Conservation (phyloP, 2,797 vertebrate species). For the Gastrophryne carolinensis region DNA sequence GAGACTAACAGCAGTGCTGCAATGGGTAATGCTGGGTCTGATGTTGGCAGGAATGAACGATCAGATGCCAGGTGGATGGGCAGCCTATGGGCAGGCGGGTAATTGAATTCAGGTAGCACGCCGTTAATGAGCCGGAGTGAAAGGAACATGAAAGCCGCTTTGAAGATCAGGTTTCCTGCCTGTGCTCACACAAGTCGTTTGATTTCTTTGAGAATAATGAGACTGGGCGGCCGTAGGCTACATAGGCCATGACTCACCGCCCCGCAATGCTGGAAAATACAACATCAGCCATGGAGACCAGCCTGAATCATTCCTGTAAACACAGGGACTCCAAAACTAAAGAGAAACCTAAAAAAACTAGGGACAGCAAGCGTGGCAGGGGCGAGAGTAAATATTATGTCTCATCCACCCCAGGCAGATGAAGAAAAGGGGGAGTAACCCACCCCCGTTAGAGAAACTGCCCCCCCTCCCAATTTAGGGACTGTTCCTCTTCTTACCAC, state of each 20-base stretch:
- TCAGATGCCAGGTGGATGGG: background rate
- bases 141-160: background rate
- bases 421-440: too few relatives aligned
- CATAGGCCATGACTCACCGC: slow-evolving; percentile 13
- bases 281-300: slow-evolving; percentile 29
- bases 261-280: slow-evolving; percentile 26
- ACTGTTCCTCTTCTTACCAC: too few relatives aligned
- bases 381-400: background rate
- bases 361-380: background rate
- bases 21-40: too few relatives aligned
- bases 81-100: background rate
- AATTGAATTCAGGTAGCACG: background rate
- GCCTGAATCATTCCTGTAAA: slow-evolving; percentile 23
- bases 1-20: too few relatives aligned
- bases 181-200: slow-evolving; percentile 27
- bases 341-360: background rate
- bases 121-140: background rate
- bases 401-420: background rate
- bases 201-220: slow-evolving; percentile 24
- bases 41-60: too few relatives aligned
- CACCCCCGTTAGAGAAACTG: too few relatives aligned
- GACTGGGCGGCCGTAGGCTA: background rate
- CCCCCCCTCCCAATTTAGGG: too few relatives aligned
- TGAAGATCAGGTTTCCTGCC: background rate
- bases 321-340: background rate